These are phyloP conservation scores for Adelges cooleyi DNA, from an alignment of 1,140 invertebrate genomes.

Conservation along the genomic window DNA sequence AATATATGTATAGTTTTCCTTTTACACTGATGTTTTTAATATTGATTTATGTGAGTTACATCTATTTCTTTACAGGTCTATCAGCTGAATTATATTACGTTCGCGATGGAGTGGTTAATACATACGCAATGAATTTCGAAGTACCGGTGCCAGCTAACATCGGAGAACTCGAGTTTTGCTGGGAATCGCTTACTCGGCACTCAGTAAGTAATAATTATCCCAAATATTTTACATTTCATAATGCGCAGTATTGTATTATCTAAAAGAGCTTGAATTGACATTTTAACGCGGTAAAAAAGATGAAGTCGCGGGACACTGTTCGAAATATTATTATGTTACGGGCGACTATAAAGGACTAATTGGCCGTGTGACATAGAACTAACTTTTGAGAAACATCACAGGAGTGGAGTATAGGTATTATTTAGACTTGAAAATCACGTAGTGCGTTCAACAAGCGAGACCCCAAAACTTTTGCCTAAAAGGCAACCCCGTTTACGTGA, in stretches of 20 bases:
- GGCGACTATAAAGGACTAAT: background rate
- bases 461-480: conserved; percentile 13
- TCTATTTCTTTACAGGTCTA: conserved; percentile 51
- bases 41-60: background rate
- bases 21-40: no score
- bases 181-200: conserved; percentile 62
- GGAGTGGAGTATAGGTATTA: background rate
- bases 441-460: conserved; percentile 18
- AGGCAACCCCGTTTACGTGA: background rate
- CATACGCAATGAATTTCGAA: conserved; percentile 76
- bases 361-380: conserved; percentile 15
- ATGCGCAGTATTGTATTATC: no score
- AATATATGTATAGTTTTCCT: no score
- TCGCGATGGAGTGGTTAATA: conserved; percentile 74
- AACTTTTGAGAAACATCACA: background rate
- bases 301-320: no score
- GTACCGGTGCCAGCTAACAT: conserved; percentile 70
- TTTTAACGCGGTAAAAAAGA: no score
- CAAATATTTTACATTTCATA: no score
- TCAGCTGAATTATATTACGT: conserved; percentile 77
- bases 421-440: conserved; percentile 25
- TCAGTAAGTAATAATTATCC: conserved; percentile 47
- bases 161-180: conserved; percentile 73
- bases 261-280: no score
- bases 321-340: background rate